Evolutionary conservation across 1,140 invertebrate genomes (phyloP).

Genomic region (Semibalanus balanoides): DNA sequence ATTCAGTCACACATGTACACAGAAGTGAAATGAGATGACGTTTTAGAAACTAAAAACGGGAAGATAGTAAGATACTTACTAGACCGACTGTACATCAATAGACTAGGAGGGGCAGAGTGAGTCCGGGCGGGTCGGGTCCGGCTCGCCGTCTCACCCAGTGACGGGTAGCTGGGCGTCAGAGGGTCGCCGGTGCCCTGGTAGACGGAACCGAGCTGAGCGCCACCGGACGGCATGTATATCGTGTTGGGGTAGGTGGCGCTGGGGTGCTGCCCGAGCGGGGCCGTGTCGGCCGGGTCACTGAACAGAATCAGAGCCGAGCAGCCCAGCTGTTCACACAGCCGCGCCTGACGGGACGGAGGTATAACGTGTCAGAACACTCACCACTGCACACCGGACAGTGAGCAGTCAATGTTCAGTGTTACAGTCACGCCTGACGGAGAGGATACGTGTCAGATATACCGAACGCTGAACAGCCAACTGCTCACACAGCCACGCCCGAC

Average conservation of each 20-base stretch:
- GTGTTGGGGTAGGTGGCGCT: slow-evolving; percentile 16
- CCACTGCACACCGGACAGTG: no score
- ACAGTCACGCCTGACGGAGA: slow-evolving; percentile 11
- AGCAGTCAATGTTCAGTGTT: slow-evolving; percentile 20
- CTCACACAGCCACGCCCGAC: no score
- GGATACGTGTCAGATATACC: no score
- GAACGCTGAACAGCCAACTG: no score
- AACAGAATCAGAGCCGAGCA: slow-evolving; percentile 22
- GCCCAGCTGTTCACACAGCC: slow-evolving; percentile 17
- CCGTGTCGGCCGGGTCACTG: slow-evolving; percentile 19
- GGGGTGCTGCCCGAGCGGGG: slow-evolving; percentile 10
- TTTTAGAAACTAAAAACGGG: no score
- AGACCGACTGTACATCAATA: no score
- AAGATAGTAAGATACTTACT: no score
- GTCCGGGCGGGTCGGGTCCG: no score
- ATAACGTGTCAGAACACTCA: no score
- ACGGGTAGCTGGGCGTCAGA: slow-evolving; percentile 18
- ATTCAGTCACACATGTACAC: no score
- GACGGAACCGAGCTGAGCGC: slow-evolving; percentile 15
- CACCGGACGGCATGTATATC: slow-evolving; percentile 16
- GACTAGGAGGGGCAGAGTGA: no score
- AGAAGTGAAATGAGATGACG: no score
- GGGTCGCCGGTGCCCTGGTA: slow-evolving; percentile 15
- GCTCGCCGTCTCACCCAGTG: slow-evolving; percentile 11
- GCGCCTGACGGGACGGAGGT: slow-evolving; percentile 10